phyloP scores from a whole-genome alignment of 2,113 vertebrate species.

The Labrus mixtus region DNA sequence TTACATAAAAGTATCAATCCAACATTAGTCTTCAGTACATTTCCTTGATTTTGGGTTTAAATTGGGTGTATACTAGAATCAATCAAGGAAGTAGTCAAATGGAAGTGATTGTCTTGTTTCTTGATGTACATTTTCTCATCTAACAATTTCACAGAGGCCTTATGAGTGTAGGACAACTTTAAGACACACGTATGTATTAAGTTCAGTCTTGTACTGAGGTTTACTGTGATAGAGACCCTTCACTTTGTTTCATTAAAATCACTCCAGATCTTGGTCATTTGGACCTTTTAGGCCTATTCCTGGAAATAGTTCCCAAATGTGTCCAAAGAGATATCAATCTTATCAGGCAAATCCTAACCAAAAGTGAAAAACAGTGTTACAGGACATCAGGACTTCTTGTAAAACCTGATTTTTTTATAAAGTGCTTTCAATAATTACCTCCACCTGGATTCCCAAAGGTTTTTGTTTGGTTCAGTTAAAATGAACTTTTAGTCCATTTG shows the following conservation, averaged over 20 bases:
- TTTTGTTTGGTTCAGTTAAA: neutral
- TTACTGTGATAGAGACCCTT: conserved; percentile 44
- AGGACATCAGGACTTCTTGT: conserved; percentile 62
- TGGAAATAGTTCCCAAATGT: conserved; percentile 72
- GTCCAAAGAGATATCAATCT: conserved; percentile 66
- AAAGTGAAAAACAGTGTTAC: conserved; percentile 43
- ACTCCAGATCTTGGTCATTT: conserved; percentile 65
- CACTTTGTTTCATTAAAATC: conserved; percentile 62
- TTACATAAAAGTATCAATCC: too few species aligned
- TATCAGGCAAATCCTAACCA: conserved; percentile 51
- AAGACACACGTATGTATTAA: conserved; percentile 47
- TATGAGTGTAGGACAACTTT: neutral
- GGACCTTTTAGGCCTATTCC: conserved; percentile 57
- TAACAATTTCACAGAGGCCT: neutral
- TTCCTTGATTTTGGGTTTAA: too few species aligned
- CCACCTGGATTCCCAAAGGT: conserved; percentile 34
- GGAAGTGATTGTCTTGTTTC: neutral
- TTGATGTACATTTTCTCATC: neutral
- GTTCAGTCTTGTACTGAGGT: conserved; percentile 38
- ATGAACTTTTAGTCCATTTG: too few species aligned
- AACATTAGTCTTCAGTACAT: too few species aligned
- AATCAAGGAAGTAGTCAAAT: too few species aligned
- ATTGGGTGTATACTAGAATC: too few species aligned
- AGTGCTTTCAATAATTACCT: conserved; percentile 27
- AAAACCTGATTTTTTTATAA: conserved; percentile 54